phyloP scores from a whole-genome alignment of 2,888 invertebrate species.

The Gryllus longicercus region DNA sequence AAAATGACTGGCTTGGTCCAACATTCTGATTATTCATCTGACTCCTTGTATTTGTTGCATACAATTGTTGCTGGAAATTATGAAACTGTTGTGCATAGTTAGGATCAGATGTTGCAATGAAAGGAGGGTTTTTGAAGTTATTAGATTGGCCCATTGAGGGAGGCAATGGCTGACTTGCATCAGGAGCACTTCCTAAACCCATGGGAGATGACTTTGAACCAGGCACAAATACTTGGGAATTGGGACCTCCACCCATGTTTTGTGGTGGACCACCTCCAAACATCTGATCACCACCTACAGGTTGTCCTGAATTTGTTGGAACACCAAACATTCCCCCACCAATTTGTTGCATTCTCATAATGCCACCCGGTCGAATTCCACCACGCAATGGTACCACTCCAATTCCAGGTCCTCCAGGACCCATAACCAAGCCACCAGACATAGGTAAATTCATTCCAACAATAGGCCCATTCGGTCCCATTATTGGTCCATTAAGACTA shows the following conservation, averaged over 20 bases:
- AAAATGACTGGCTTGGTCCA: slow-evolving; percentile 40
- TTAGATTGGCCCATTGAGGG: slow-evolving; percentile 72
- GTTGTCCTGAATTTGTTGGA: slow-evolving; percentile 33
- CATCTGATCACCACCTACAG: slow-evolving; percentile 35
- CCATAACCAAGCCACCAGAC: slow-evolving; percentile 41
- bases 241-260: slow-evolving; percentile 47
- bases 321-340: slow-evolving; percentile 36
- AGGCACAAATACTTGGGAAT: slow-evolving; percentile 58
- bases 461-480: slow-evolving; percentile 55
- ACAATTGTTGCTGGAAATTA: slow-evolving; percentile 91
- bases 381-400: slow-evolving; percentile 44
- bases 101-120: slow-evolving; percentile 81
- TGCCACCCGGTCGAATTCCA: slow-evolving; percentile 43
- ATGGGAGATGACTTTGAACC: slow-evolving; percentile 58
- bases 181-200: slow-evolving; percentile 55
- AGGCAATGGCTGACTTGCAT: slow-evolving; percentile 69
- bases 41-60: slow-evolving; percentile 77
- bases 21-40: slow-evolving; percentile 45
- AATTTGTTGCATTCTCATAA: slow-evolving; percentile 38
- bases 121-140: slow-evolving; percentile 69
- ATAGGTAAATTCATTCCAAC: slow-evolving; percentile 45
- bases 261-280: slow-evolving; percentile 41
- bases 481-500: slow-evolving; percentile 50
- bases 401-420: slow-evolving; percentile 49
- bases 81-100: slow-evolving; percentile 94